Base-by-base conservation (phyloP, 30 jellyfish, hydroid and myxozoan genomes). In the Nemopilema nomurai region DNA sequence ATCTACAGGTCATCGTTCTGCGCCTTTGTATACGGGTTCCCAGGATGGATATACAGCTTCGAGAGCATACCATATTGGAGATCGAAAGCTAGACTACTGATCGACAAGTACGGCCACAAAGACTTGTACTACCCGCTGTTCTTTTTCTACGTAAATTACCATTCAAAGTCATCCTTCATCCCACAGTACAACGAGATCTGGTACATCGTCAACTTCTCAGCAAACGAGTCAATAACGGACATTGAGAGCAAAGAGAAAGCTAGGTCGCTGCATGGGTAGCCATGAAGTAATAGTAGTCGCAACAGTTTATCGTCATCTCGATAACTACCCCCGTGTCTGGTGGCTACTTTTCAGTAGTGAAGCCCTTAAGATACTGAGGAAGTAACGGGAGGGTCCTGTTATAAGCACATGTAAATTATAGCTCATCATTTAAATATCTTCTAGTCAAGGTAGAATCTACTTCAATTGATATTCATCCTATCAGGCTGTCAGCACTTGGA, bases 101-200 rank as follows among this genome's bases (percentile, higher is more conserved):
- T 87, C 7, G 25, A 67, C 28, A 51, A 65, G 81, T 1, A 87
- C 69, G 80, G 29, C 18, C 65, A 62, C 20, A 23, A 23, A 28
- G 81, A 87, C 24, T 72, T 26, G 1, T 77, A 21, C 25, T 87
- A 87, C 62, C 83, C 80, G 21, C 90, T 76, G 63, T 87, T 87
- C 67, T 87, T 74, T 75, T 77, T 87, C 65, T 87, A 87, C 32
- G 88, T 70, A 75, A 72, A 51, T 51, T 87, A 87, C 52, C 79
- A 82, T 0, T 86, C 96, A 16, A 81, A 81, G n/a, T 51, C 62
- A 23, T 62, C 65, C 1, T n/a, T 28, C 66, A n/a, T 78, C 27
- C 89, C 89, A 51, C 50, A 51, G 25, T 69, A 67, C 49, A 87
- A 87, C 67, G 96, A 87, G 81, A 71, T 87, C 33, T 87, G 96